phyloP scores from a whole-genome alignment of 2,797 vertebrate genomes.

The Malacoraja senta region DNA sequence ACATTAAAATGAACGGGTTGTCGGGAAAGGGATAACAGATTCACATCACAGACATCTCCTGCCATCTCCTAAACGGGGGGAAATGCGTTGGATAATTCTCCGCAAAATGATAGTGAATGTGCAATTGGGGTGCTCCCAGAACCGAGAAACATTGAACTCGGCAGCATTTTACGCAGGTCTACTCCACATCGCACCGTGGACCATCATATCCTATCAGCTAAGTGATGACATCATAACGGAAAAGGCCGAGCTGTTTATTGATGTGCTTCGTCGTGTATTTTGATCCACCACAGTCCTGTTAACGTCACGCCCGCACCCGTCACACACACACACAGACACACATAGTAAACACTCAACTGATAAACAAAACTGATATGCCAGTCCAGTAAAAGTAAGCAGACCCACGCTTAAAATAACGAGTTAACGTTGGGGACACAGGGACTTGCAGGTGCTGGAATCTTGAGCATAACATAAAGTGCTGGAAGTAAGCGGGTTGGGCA shows the following conservation, averaged over 20 bases:
- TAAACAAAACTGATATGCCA: not conserved
- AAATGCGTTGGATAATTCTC: not conserved
- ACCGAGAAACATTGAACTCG: not conserved
- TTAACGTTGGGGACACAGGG: not conserved
- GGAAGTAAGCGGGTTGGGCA: no score
- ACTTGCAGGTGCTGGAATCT: no score
- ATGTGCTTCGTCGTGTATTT: not conserved
- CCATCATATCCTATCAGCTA: not conserved
- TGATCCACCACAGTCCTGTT: not conserved
- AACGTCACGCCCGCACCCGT: no score
- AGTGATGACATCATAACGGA: not conserved
- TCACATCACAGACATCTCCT: not conserved
- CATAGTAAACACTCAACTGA: not conserved
- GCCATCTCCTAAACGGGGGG: not conserved
- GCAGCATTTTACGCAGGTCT: not conserved
- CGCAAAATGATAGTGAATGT: not conserved
- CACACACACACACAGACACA: no score
- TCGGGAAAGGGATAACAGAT: not conserved
- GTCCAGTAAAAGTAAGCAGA: no score
- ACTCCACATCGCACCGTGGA: not conserved
- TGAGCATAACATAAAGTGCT: no score
- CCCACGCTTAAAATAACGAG: not conserved
- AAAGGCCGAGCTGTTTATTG: not conserved
- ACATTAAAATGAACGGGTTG: not conserved
- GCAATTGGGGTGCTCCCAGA: not conserved